Conservation (phyloP, 2,113 vertebrate species). For the Chamaetylas fuelleborni region DNA sequence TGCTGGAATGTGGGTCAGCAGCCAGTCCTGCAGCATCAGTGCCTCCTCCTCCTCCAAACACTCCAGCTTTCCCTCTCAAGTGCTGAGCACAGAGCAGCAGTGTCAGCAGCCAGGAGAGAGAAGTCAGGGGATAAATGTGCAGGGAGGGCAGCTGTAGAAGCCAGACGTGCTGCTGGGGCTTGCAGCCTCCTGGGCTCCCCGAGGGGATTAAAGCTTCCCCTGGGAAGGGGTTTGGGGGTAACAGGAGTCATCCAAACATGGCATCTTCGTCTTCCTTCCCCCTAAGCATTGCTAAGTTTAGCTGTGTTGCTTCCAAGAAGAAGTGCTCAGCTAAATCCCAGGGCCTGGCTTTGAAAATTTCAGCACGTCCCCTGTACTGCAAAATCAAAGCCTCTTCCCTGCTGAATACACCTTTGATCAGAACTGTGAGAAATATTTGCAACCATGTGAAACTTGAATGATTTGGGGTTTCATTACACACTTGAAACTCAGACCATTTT, state of each 20-base stretch:
- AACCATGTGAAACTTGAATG: slow-evolving; percentile 70
- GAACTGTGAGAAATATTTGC: slow-evolving; percentile 70
- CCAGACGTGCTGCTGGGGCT: neutral
- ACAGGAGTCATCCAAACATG: slow-evolving; percentile 2
- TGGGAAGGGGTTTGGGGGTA: neutral
- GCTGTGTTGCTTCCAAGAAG: slow-evolving; percentile 32
- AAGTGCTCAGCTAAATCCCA: slow-evolving; percentile 55
- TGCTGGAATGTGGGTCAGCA: neutral
- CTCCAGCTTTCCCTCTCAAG: neutral
- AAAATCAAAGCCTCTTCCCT: slow-evolving; percentile 69
- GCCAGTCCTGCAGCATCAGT: neutral
- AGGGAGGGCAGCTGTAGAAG: neutral
- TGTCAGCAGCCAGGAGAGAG: neutral
- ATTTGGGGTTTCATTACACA: slow-evolving; percentile 71
- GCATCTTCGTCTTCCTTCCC: neutral
- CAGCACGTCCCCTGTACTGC: slow-evolving; percentile 60
- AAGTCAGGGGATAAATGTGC: neutral
- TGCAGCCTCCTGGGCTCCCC: neutral
- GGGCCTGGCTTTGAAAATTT: slow-evolving; percentile 66
- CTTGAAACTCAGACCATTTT: slow-evolving; percentile 69
- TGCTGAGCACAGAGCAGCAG: neutral
- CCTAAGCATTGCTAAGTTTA: slow-evolving; percentile 46
- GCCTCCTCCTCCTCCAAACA: neutral
- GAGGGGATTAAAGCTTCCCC: neutral
- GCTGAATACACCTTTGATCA: slow-evolving; percentile 72